Base-by-base conservation (phyloP, 1,140 invertebrate species). In the Heliconius hewitsoni region DNA sequence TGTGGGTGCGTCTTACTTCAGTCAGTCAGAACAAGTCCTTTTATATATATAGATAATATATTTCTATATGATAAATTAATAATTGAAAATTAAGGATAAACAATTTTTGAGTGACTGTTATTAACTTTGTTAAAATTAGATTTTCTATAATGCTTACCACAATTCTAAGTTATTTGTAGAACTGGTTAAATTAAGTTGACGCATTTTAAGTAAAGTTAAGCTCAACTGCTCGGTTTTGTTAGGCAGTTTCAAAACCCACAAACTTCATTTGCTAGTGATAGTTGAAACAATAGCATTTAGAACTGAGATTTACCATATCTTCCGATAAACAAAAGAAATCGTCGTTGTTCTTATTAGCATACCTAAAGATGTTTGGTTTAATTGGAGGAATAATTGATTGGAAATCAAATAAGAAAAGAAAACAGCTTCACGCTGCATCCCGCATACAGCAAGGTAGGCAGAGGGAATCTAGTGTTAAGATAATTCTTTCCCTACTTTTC, bases 251-350 rank as follows among this genome's bases (percentile, higher is more conserved):
- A 16, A 66, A 66, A 8, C 9, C 60, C 60, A 30, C 60, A 30
- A 66, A 66, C 60, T 66, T 66, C 60, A 66, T 66, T 66, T 66
- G 9, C 27, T 66, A 60, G 23, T 66, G 60, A 66, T 66, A 66
- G 60, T 66, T 30, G n/a, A 13, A 66, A 66, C 60, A 30, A 66
- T 66, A 66, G 60, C 11, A 66, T 11, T 66, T 66, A n/a, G 23
- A 66, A 27, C 23, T 27, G 16, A 16, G 60, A 66, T 30, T 66
- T 66, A 30, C 27, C 23, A 27, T 4, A 23, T 30, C 30, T 66
- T 16, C 60, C 27, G 0, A 66, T 27, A 30, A 3, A 27, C 11
- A 66, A n/a, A 66, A 66, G 13, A 66, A 66, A 27, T 60, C 4
- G 3, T 30, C 27, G 9, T 27, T 11, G 27, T 23, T 30, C 55